Conservation (phyloP, 2,113 vertebrate genomes). For the Nycticorax nycticorax region DNA sequence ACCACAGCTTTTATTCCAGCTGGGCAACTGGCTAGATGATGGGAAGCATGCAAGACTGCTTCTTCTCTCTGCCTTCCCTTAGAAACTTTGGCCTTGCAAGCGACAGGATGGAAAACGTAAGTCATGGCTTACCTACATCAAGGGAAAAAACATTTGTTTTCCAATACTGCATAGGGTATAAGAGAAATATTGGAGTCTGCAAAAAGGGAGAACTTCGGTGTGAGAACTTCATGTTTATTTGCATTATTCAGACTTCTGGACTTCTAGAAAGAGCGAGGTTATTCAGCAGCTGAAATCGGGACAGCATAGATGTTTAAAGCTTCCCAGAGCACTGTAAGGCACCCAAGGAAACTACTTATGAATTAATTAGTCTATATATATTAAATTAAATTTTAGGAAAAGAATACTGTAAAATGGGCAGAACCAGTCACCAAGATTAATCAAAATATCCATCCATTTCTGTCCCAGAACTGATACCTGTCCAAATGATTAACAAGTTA, state of each 20-base stretch:
- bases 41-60: background rate
- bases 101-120: background rate
- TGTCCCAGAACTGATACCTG: background rate
- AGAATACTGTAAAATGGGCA: background rate
- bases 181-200: background rate
- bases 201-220: background rate
- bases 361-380: background rate
- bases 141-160: background rate
- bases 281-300: background rate
- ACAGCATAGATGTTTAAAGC: background rate
- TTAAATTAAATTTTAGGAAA: background rate
- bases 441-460: background rate
- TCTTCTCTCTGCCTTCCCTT: background rate
- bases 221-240: background rate
- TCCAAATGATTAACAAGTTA: background rate
- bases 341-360: background rate
- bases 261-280: background rate
- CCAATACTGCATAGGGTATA: background rate
- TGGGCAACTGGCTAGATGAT: background rate
- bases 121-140: background rate
- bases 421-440: background rate
- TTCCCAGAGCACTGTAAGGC: background rate
- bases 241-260: background rate
- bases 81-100: background rate
- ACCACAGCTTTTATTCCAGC: background rate